Percentiles rank a stretch among this genome's conserved stretches.
Evolutionary conservation across 2,113 vertebrate species (phyloP).

Genomic region (Collichthys lucidus): DNA sequence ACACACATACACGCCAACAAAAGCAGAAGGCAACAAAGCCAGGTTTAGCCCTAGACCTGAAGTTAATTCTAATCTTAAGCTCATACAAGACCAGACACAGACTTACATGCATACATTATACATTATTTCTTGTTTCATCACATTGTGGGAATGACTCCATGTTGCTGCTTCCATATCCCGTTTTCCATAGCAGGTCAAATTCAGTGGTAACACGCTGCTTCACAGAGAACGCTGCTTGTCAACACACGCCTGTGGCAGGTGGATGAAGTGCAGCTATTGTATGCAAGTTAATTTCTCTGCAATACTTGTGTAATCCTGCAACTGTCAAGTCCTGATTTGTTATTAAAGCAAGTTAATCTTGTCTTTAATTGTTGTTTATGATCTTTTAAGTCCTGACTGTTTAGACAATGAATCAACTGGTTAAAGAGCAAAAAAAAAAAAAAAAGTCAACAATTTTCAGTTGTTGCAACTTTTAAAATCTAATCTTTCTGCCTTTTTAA

Average conservation of each 20-base stretch:
- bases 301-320: not conserved
- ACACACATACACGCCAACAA: not conserved
- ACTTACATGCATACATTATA: not conserved
- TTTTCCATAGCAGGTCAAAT: too few species aligned
- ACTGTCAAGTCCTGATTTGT: not conserved
- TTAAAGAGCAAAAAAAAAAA: too few species aligned
- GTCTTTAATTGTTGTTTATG: not conserved
- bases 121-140: not conserved
- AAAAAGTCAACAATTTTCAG: too few species aligned
- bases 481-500: too few species aligned
- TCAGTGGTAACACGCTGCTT: not conserved
- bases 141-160: too few species aligned
- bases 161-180: too few species aligned
- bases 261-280: not conserved
- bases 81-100: not conserved
- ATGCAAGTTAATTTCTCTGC: not conserved
- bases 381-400: not conserved
- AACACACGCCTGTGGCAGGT: not conserved
- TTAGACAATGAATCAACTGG: not conserved
- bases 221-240: not conserved
- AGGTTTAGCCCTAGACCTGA: too few species aligned
- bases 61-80: not conserved
- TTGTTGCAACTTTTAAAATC: too few species aligned
- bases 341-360: not conserved
- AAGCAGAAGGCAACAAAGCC: too few species aligned